Base-by-base conservation (phyloP, 2,888 invertebrate genomes). In the Apeira syringaria region DNA sequence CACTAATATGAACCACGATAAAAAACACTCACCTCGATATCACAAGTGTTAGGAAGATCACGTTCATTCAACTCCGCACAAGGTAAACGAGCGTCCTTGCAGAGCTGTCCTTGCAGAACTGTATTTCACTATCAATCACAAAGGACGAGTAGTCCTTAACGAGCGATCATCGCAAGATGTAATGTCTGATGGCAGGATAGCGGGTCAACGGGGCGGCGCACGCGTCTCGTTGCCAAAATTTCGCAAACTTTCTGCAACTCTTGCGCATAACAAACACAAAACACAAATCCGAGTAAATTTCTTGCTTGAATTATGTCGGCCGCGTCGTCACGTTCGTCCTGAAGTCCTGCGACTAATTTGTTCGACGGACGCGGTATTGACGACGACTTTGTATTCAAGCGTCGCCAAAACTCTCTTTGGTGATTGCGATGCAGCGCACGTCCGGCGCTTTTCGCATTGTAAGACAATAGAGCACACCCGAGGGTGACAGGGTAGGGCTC, bases 401-500 rank as follows among this genome's bases (percentile, higher is more conserved):
- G 77, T 70, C 76, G 78, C 79, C 82, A 66, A 80, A 87, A 81
- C 85, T 87, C 88, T 88, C 88, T 85, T 84, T 54, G 63, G 74
- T 78, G 73, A 84, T 88, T 87, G 67, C 53, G 59, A 89, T 88
- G 86, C 88, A 65, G 47, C 64, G 53, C 68, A 77, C 78, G 86
- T 87, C 58, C 77, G 58, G 61, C 68, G 75, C 83, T 80, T 84
- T 84, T 81, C 84, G 86, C 84, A 82, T 83, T 71, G 79, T 75
- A 71, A 71, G 74, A 83, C 78, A 79, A 83, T 84, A 67, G 75
- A 64, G 72, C 61, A 65, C 62, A 59, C 66, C 74, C 82, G 80
- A 80, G 74, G 68, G 80, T 80, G 83, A 74, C 74, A 75, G 61
- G 65, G 61, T 60, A 68, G 58, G 63, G 74, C 68, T 78, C 75